Percentiles rank a stretch among this genome's conserved stretches.
These are phyloP conservation scores for Sarcophaga peregrina DNA, from an alignment of 1,140 invertebrate genomes.

Conservation along the genomic window DNA sequence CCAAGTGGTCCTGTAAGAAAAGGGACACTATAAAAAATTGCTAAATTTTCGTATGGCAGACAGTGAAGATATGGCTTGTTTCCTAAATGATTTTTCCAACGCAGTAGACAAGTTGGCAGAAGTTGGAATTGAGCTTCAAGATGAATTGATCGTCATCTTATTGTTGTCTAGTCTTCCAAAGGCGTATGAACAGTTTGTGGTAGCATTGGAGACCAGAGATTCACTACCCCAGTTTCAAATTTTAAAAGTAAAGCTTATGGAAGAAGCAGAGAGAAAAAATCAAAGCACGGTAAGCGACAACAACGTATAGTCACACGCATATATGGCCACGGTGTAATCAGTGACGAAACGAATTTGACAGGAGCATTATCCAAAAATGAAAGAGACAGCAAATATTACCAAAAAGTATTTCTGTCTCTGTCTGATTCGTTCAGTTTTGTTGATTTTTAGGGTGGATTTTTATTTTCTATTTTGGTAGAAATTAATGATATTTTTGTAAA, in stretches of 20 bases:
- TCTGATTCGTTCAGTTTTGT: too few species aligned
- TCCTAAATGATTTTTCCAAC: neutral
- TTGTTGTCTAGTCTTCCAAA: conserved; percentile 24
- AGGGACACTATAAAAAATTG: conserved; percentile 42
- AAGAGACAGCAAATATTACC: too few species aligned
- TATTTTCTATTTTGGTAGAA: too few species aligned
- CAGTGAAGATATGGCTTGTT: neutral
- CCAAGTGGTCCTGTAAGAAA: too few species aligned
- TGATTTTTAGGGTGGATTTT: too few species aligned
- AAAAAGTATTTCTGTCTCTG: too few species aligned
- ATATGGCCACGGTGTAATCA: neutral
- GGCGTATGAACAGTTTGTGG: conserved; percentile 39
- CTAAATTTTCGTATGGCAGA: conserved; percentile 18
- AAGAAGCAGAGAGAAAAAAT: conserved; percentile 30
- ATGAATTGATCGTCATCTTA: conserved; percentile 38
- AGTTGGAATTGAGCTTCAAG: conserved; percentile 26
- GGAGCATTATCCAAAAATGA: too few species aligned
- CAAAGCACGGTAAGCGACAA: neutral
- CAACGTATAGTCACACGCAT: too few species aligned
- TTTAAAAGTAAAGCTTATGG: conserved; percentile 36
- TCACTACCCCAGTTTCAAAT: neutral
- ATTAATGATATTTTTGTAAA: too few species aligned
- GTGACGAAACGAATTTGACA: too few species aligned
- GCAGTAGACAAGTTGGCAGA: conserved; percentile 37
- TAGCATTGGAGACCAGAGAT: conserved; percentile 43